A percentile compares a stretch with the other conserved stretches of the same genome.
Evolutionary conservation across 2,797 vertebrate species (phyloP).

Genomic region (Schizopygopsis malacanthus): DNA sequence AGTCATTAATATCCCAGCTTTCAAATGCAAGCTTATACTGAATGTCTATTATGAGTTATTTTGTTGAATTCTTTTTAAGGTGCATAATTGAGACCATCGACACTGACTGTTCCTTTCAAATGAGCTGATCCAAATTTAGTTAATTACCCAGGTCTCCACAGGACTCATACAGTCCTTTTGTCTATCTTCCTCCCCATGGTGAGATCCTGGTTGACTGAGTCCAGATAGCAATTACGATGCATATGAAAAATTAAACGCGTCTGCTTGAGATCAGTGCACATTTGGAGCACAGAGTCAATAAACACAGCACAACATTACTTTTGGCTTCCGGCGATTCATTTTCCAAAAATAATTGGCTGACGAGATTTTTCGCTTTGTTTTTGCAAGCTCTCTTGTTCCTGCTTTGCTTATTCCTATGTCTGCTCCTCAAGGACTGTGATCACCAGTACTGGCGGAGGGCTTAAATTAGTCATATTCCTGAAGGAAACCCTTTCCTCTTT

Average conservation of each 20-base stretch:
- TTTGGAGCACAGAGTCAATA: slow-evolving; percentile 56
- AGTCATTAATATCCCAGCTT: slow-evolving; percentile 20
- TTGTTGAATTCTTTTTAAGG: slow-evolving; percentile 32
- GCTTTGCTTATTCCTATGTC: slow-evolving; percentile 15
- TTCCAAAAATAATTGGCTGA: slow-evolving; percentile 53
- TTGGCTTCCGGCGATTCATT: slow-evolving; percentile 54
- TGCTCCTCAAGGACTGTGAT: slow-evolving; percentile 34
- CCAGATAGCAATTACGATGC: slow-evolving; percentile 67
- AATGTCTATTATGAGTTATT: slow-evolving; percentile 30
- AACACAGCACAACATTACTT: slow-evolving; percentile 50
- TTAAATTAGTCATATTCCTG: slow-evolving; percentile 37
- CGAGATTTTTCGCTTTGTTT: slow-evolving; percentile 15
- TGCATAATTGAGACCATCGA: slow-evolving; percentile 7
- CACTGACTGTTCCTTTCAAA: slow-evolving; percentile 26
- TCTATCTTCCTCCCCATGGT: slow-evolving; percentile 39
- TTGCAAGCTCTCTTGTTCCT: slow-evolving; percentile 8
- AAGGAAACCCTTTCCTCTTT: slow-evolving; percentile 30
- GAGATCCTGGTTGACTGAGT: slow-evolving; percentile 62
- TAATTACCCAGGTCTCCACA: slow-evolving; percentile 43
- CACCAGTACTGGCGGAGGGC: neutral
- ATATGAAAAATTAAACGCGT: slow-evolving; percentile 65
- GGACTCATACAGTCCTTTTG: slow-evolving; percentile 13
- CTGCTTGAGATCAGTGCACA: slow-evolving; percentile 58
- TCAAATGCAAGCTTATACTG: neutral
- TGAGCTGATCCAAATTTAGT: slow-evolving; percentile 45